Evolutionary conservation across 2,888 invertebrate species (phyloP), one percentile per base, ranked within the genome.

Genomic region (Sinohyriopsis cumingii): DNA sequence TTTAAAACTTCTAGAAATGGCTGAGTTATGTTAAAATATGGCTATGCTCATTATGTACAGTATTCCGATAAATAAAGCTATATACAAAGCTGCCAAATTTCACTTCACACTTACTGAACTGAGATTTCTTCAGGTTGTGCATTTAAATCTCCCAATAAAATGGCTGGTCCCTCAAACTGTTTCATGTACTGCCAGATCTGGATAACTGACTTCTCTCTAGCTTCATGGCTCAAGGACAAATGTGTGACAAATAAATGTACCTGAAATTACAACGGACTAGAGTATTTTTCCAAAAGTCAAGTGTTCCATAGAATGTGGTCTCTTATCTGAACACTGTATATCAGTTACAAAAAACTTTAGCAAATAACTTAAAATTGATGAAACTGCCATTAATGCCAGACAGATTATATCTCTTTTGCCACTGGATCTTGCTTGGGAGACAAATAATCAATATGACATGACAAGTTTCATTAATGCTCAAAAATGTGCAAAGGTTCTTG

Each of bases 221-320:
- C 86, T 65, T 80, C 82, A 73, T 86, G 85, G 68, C 84, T 84
- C 67, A 85, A 71, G n/a, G 86, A 86, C 20, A 84, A 69, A 68
- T 86, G 86, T 19, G 86, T 84, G 65, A 75, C 83, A 25, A 84
- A 79, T 45, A 85, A 63, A 68, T 86, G 81, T 1, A 84, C 73
- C 86, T 84, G 69, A n/a, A 61, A 66, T 57, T 9, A n/a, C 45
- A 55, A 68, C 15, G 63, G 18, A 24, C 15, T 59, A 15, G 18
- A 59, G 20, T 25, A 59, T 19, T 9, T 15, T 24, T 57, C 22
- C 12, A 56, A 20, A 18, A 56, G 54, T n/a, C n/a, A 45, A 45
- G n/a, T 63, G 20, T 45, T 45, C 45, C 45, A 45, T 15, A 15
- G 45, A 45, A 45, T 45, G 45, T 45, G 15, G 12, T 12, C 45